Evolutionary conservation across 2,888 invertebrate genomes (phyloP).

Genomic region (Lydus trimaculatus): DNA sequence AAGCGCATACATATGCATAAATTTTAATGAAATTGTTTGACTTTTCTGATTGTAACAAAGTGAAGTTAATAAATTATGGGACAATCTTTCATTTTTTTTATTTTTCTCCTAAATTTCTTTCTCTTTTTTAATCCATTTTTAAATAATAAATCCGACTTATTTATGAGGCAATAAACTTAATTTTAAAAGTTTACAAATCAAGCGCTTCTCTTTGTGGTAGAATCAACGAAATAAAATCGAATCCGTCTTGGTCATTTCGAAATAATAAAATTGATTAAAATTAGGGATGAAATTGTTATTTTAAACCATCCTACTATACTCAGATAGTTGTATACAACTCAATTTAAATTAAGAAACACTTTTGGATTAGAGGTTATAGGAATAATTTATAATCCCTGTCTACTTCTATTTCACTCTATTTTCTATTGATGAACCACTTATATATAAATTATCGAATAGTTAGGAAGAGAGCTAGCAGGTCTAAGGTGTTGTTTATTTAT

Average conservation of each 20-base stretch:
- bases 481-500: conserved; percentile 25
- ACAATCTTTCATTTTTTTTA: not conserved
- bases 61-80: not conserved
- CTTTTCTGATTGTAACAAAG: not conserved
- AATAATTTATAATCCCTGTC: not conserved
- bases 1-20: not conserved
- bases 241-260: not conserved
- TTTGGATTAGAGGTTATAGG: not conserved
- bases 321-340: not conserved
- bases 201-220: not conserved
- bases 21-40: not conserved
- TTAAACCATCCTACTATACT: too few relatives aligned
- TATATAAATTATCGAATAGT: conserved; percentile 3
- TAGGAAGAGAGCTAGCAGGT: not conserved
- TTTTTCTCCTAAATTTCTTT: conserved; percentile 2
- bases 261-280: not conserved
- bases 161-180: not conserved
- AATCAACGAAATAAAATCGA: not conserved
- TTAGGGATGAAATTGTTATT: not conserved
- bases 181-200: not conserved
- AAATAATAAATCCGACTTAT: not conserved
- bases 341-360: not conserved
- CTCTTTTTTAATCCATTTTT: not conserved
- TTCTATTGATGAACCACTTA: not conserved
- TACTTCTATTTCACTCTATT: not conserved